Base-by-base conservation (phyloP, 2,888 invertebrate genomes). In the Oscheius sp. region DNA sequence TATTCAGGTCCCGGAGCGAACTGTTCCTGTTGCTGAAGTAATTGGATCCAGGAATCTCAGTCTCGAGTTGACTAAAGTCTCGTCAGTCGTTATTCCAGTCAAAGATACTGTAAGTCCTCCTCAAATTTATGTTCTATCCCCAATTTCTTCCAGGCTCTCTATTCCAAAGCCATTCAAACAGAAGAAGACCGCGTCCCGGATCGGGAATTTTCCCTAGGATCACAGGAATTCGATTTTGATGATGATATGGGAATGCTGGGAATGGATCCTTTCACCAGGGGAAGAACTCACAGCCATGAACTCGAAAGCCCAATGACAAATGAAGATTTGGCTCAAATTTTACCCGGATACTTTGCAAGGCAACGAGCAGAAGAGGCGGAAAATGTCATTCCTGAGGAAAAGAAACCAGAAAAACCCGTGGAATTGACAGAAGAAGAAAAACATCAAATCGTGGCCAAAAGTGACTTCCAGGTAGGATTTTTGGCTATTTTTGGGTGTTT, bases 291-390 rank as follows among this genome's bases (percentile, higher is more conserved):
- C 56, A 77, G 77, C 18, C 79, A 76, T 63, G 81, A 81, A 49
- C 71, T 79, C 55, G 81, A 79, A 12, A 78, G 79, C 3, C 77
- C 84, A n/a, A 82, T 84, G 21, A 78, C 79, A 16, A 18, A 41
- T 27, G 82, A 81, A 3, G 86, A 86, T 55, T 76, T 87, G 25
- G 81, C 86, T 56, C 83, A 79, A 56, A 43, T 84, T 9, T 74
- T 97, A 91, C 96, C 97, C 45, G 95, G 95, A 79, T 95, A 96
- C 87, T 49, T 43, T 7, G 35, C 27, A 12, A 21, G 55, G 21
- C 46, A 46, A 13, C 27, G 53, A 55, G 69, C 25, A 0, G 18
- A 29, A 9, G 49, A 66, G 29, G 27, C 29, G n/a, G 79, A 69
- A 18, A 59, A 72, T 49, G 49, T 52, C 5, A 61, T 56, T 52